Conservation (phyloP, 2,113 vertebrate genomes). For the Ciconia boyciana region DNA sequence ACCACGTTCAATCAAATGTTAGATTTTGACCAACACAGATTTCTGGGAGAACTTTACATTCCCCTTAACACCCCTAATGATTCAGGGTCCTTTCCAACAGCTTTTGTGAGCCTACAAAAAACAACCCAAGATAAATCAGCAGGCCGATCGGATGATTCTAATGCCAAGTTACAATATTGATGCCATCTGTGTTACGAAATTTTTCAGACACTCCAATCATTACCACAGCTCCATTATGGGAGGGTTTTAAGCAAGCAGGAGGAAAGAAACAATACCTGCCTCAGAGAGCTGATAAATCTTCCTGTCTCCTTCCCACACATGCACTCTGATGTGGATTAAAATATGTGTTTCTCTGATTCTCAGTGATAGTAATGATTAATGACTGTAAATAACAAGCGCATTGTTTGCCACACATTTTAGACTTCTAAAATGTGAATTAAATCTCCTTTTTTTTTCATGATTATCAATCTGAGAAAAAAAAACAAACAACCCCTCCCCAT, state of each 20-base stretch:
- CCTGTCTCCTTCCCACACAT: background rate
- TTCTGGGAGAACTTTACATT: background rate
- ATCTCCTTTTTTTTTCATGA: background rate
- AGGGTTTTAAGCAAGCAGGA: background rate
- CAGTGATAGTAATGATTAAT: conserved; percentile 27
- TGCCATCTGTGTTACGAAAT: background rate
- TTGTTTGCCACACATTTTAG: background rate
- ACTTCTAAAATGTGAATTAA: background rate
- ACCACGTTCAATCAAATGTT: background rate
- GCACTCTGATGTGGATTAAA: conserved; percentile 25
- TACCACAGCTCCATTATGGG: background rate
- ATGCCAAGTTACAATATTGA: background rate
- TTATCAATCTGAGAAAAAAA: background rate
- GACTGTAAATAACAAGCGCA: background rate
- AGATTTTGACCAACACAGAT: background rate
- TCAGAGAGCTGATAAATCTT: conserved; percentile 45
- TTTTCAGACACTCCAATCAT: conserved; percentile 7
- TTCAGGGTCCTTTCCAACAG: background rate
- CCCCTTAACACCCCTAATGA: background rate
- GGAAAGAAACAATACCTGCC: conserved; percentile 10
- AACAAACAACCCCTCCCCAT: background rate
- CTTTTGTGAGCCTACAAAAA: background rate
- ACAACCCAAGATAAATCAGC: background rate
- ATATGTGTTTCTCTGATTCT: conserved; percentile 39
- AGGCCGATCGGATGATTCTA: background rate